A percentile compares a stretch with the other conserved stretches of the same genome.
These are phyloP conservation scores for Chloropsis hardwickii DNA, from an alignment of 2,113 vertebrate species.

Conservation along the genomic window DNA sequence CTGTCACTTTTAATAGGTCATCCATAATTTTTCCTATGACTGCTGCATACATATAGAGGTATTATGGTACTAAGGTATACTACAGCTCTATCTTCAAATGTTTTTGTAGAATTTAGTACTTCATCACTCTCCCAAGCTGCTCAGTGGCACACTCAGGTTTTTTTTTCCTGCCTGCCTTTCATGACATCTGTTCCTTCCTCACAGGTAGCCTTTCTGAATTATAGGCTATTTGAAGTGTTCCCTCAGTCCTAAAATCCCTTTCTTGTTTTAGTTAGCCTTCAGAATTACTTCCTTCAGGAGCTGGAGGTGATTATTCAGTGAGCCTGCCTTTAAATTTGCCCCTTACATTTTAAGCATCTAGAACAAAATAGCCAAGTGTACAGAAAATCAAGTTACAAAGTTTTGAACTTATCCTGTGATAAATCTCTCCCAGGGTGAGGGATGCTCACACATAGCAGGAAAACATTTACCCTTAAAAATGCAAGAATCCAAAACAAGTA, in stretches of 20 bases:
- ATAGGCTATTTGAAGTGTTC: background rate
- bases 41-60: constrained; percentile 22
- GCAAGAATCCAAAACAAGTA: background rate
- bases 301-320: background rate
- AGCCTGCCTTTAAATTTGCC: background rate
- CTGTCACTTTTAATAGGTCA: constrained; percentile 22
- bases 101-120: constrained; percentile 2
- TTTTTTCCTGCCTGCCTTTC: background rate
- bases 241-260: background rate
- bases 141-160: background rate
- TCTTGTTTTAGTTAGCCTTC: background rate
- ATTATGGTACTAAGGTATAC: background rate
- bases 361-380: background rate
- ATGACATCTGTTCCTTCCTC: background rate
- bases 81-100: background rate
- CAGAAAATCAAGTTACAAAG: background rate
- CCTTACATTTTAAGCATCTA: background rate
- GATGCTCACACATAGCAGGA: background rate
- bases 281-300: background rate
- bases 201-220: background rate
- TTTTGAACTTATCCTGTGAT: background rate
- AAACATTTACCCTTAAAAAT: background rate
- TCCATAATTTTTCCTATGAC: constrained; percentile 18
- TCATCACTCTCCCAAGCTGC: background rate
- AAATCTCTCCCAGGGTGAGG: background rate